Percentiles rank a stretch among this genome's conserved stretches.
These are phyloP conservation scores for Phrynocephalus vlangalii DNA, from an alignment of 2,797 vertebrate genomes.

Conservation along the genomic window DNA sequence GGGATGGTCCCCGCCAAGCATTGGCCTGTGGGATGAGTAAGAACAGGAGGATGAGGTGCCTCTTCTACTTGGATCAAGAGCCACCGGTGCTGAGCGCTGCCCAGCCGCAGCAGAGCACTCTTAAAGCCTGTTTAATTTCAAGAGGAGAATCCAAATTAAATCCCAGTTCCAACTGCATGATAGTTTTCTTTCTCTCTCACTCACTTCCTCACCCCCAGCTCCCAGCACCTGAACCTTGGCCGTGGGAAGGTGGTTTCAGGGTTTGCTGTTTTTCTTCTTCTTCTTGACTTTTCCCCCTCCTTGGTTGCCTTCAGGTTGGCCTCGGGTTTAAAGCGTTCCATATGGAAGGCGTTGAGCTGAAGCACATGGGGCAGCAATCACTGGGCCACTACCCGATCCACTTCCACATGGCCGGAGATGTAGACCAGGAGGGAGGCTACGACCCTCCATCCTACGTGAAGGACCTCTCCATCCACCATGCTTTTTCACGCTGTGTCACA, in stretches of 20 bases:
- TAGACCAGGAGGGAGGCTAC: constrained; percentile 91
- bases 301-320: constrained; percentile 82
- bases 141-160: not conserved
- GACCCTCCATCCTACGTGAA: constrained; percentile 87
- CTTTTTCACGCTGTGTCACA: constrained; percentile 94
- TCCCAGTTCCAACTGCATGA: not conserved
- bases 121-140: not conserved
- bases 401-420: constrained; percentile 94
- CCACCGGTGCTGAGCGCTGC: not conserved
- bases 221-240: not conserved
- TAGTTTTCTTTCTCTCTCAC: not conserved
- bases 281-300: constrained; percentile 4
- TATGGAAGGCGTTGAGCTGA: constrained; percentile 90
- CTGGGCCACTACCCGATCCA: constrained; percentile 96
- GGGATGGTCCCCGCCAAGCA: not conserved
- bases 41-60: too few relatives aligned
- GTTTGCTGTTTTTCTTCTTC: not conserved
- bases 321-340: constrained; percentile 88
- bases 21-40: too few relatives aligned
- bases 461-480: constrained; percentile 91
- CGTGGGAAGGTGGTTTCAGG: not conserved
- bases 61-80: too few relatives aligned
- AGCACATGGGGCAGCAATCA: constrained; percentile 95
- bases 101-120: too few relatives aligned
- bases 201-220: not conserved